These are phyloP conservation scores for Spongilla lacustris DNA, from an alignment of 37 sponge, comb jelly and placozoan genomes.

Conservation along the genomic window DNA sequence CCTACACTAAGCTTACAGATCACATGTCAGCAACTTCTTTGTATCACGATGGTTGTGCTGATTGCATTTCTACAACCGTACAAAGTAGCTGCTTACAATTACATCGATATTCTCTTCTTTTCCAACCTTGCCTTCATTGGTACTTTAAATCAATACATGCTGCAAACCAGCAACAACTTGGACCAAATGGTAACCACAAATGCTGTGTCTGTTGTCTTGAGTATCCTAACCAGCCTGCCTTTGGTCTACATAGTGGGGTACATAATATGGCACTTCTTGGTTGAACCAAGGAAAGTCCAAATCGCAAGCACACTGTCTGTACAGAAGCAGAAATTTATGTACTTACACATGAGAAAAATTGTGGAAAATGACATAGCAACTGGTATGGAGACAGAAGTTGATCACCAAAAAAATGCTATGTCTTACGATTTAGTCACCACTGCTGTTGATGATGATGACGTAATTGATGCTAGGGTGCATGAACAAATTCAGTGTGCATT, in stretches of 20 bases:
- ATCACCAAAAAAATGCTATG: no score
- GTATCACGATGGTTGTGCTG: slow-evolving; percentile 4
- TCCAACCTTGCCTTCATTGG: slow-evolving; percentile 11
- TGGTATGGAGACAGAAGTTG: no score
- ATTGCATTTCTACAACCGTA: slow-evolving; percentile 19
- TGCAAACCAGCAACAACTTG: not conserved
- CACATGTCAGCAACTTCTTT: slow-evolving; percentile 13
- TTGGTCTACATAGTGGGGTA: slow-evolving; percentile 11
- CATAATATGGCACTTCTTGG: not conserved
- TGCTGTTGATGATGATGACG: no score
- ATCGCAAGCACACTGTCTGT: no score
- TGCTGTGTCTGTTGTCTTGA: not conserved
- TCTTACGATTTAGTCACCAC: no score
- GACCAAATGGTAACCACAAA: not conserved
- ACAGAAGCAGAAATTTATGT: no score
- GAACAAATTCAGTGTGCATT: no score
- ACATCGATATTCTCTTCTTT: slow-evolving; percentile 22
- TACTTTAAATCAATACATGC: slow-evolving; percentile 1
- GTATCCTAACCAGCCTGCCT: slow-evolving; percentile 12
- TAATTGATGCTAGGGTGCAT: no score
- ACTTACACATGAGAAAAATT: no score
- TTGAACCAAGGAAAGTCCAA: no score
- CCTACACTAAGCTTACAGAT: not conserved
- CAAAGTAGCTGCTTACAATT: slow-evolving; percentile 8
- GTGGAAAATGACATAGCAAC: no score